These are phyloP conservation scores for Donacobius atricapilla DNA, from an alignment of 2,113 vertebrate genomes.

Conservation along the genomic window DNA sequence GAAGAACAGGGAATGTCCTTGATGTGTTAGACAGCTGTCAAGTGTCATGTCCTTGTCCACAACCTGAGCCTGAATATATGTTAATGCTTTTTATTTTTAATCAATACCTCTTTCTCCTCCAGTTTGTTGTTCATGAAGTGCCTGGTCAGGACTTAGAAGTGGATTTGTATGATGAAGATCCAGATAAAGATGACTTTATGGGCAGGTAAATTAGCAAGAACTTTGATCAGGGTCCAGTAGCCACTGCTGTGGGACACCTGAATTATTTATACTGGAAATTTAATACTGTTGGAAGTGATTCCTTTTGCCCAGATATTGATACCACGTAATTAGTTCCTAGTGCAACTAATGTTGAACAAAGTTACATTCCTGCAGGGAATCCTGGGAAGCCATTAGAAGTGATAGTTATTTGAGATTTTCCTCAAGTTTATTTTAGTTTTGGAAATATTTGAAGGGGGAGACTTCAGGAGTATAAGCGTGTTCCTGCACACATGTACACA, in stretches of 20 bases:
- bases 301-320: background rate
- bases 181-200: slow-evolving; percentile 92
- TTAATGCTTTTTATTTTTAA: background rate
- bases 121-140: slow-evolving; percentile 94
- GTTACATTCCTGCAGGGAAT: background rate
- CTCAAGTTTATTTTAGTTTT: background rate
- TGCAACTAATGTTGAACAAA: background rate
- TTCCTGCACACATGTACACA: rapidly evolving
- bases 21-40: background rate
- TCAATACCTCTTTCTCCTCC: background rate
- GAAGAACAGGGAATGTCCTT: background rate
- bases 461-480: background rate
- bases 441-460: background rate
- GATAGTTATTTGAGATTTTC: background rate
- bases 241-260: background rate
- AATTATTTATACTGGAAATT: background rate
- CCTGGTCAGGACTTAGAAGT: slow-evolving; percentile 94
- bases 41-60: background rate
- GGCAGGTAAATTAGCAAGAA: slow-evolving; percentile 79
- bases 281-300: background rate
- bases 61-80: background rate
- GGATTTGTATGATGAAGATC: slow-evolving; percentile 90
- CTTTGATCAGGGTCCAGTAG: background rate
- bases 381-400: background rate
- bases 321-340: background rate